Percentiles rank a stretch among this genome's conserved stretches.
phyloP scores from a whole-genome alignment of 2,797 vertebrate species.

The Nannoperca australis region DNA sequence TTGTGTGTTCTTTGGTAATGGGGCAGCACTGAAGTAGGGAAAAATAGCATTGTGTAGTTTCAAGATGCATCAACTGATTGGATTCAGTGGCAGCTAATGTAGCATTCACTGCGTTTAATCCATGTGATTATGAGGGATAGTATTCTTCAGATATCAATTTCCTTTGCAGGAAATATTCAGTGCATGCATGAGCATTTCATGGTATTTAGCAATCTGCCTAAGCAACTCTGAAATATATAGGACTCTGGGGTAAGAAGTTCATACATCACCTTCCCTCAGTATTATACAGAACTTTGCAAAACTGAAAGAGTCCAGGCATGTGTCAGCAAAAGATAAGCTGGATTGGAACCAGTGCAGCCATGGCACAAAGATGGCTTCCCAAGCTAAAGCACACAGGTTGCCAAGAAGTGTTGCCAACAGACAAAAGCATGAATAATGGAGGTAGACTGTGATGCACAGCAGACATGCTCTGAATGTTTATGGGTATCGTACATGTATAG shows the following conservation, averaged over 20 bases:
- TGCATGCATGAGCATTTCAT: not conserved
- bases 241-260: slow-evolving; percentile 17
- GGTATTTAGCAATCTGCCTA: slow-evolving; percentile 7
- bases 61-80: slow-evolving; percentile 24
- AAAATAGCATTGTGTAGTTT: slow-evolving; percentile 1
- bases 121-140: not conserved
- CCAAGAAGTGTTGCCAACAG: slow-evolving; percentile 59
- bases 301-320: slow-evolving; percentile 53
- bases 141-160: slow-evolving; percentile 14
- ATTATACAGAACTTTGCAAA: slow-evolving; percentile 23
- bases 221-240: slow-evolving; percentile 32
- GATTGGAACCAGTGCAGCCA: slow-evolving; percentile 45
- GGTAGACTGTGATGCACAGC: slow-evolving; percentile 51
- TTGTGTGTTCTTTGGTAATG: slow-evolving; percentile 38
- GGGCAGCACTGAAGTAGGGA: not conserved
- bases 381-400: slow-evolving; percentile 45
- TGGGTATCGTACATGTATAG: slow-evolving; percentile 27
- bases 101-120: slow-evolving; percentile 12
- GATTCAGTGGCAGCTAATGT: not conserved
- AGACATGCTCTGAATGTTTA: slow-evolving; percentile 33
- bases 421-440: slow-evolving; percentile 63
- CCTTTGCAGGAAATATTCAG: slow-evolving; percentile 3
- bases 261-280: slow-evolving; percentile 33
- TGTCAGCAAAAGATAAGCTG: slow-evolving; percentile 68
- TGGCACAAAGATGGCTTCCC: slow-evolving; percentile 51